Evolutionary conservation across 1,140 invertebrate species (phyloP).

Genomic region (Drosophila ercepeae): DNA sequence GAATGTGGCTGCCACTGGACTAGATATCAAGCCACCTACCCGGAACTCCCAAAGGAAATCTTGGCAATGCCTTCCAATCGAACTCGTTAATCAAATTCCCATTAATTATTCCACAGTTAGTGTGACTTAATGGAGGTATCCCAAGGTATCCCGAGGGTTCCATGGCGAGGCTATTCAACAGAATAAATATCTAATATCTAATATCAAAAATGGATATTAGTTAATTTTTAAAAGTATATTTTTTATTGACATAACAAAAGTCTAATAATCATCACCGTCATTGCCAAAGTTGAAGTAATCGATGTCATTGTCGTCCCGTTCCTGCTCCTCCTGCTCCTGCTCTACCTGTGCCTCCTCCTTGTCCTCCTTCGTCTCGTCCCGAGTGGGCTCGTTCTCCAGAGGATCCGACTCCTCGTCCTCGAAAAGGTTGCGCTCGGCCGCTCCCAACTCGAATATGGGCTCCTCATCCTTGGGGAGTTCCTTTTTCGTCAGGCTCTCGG

Average conservation of each 20-base stretch:
- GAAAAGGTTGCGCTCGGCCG: slow-evolving; percentile 65
- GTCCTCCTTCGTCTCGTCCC: background rate
- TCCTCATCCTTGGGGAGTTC: slow-evolving; percentile 3
- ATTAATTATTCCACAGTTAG: background rate
- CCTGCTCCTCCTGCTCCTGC: slow-evolving; percentile 6
- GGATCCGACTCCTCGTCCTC: slow-evolving; percentile 27
- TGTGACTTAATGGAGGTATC: background rate
- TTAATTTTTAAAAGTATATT: slow-evolving; percentile 8
- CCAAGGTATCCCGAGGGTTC: background rate
- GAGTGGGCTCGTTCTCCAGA: slow-evolving; percentile 1
- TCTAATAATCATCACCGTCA: slow-evolving; percentile 36
- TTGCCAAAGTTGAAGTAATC: slow-evolving; percentile 67
- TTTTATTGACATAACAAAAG: slow-evolving; percentile 45
- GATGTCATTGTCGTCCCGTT: slow-evolving; percentile 29
- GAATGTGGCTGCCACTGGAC: background rate
- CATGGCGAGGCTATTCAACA: background rate
- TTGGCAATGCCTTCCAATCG: slow-evolving; percentile 2
- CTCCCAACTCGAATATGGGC: slow-evolving; percentile 63
- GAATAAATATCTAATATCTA: background rate
- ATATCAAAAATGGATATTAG: background rate
- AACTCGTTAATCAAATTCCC: slow-evolving; percentile 20
- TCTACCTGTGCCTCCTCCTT: background rate
- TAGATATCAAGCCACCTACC: background rate
- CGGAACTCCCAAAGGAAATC: slow-evolving; percentile 17
- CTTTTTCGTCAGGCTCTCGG: background rate